Base-by-base conservation (phyloP, 2,113 vertebrate species). In the Canis aureus region DNA sequence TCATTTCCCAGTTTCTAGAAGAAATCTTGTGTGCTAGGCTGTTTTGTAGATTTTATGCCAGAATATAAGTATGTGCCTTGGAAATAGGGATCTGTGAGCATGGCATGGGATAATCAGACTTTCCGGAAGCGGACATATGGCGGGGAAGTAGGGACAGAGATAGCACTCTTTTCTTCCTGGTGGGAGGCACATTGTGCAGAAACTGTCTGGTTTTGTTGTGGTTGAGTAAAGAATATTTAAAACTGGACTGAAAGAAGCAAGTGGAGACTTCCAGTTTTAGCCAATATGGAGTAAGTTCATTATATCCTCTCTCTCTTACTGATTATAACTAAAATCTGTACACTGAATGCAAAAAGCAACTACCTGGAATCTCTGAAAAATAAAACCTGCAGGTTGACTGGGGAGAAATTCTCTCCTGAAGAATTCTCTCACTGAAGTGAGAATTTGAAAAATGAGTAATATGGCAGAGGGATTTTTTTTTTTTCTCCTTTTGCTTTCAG, bases 391-490 rank as follows among this genome's bases (percentile, higher is more conserved):
- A 49, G 19, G 25, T 38, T 83, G 79, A 62, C n/a, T 43, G 38
- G 35, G 8, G 60, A 49, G 4, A 16, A 43, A 8, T 43, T 43
- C 43, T 43, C 43, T 43, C 43, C 43, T 43, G 6, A 43, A 43
- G 43, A 43, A 43, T 43, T 43, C 43, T 43, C 43, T 43, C 43
- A 43, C 6, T 43, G 5, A 59, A 87, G 22, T 83, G 32, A 67
- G 89, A 86, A 74, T 35, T n/a, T 90, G 32, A 84, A 49, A 57
- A 86, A 74, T 60, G n/a, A 62, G 16, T 11, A 86, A 27, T 23
- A n/a, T 25, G 6, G 0, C 11, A 32, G 4, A 20, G 3, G 15
- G 11, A 19, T 53, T 12, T 22, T 5, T 29, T 5, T 29, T 35
- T 87, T 71, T 11, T 10, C 35, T n/a, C 22, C 25, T 90, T 60